phyloP scores from a whole-genome alignment of 2,888 invertebrate species.

The Tuberolachnus salignus region DNA sequence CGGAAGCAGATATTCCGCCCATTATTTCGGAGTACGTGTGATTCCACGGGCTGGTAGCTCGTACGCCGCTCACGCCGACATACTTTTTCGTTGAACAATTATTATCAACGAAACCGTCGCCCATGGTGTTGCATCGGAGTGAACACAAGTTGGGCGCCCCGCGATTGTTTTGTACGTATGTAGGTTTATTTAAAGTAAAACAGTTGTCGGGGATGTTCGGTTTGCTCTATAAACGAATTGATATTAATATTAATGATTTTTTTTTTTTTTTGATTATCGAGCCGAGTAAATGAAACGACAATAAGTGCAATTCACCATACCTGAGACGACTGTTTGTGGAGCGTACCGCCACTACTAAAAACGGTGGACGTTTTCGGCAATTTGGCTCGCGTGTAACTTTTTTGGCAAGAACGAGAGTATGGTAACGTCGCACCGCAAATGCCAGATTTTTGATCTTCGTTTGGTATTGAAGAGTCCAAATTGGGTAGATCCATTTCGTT shows the following conservation, averaged over 20 bases:
- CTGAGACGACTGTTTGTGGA: slow-evolving; percentile 48
- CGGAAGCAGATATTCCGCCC: slow-evolving; percentile 60
- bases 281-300: neutral
- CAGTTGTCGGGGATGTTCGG: slow-evolving; percentile 48
- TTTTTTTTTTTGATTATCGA: neutral
- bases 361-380: slow-evolving; percentile 20
- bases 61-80: slow-evolving; percentile 45
- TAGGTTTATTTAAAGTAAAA: slow-evolving; percentile 45
- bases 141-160: slow-evolving; percentile 36
- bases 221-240: slow-evolving; percentile 36
- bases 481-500: slow-evolving; percentile 44
- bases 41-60: slow-evolving; percentile 69
- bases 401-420: slow-evolving; percentile 53
- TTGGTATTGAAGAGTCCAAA: slow-evolving; percentile 28
- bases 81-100: slow-evolving; percentile 50
- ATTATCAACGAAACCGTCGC: slow-evolving; percentile 47
- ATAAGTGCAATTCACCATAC: neutral
- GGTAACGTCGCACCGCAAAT: slow-evolving; percentile 47
- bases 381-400: slow-evolving; percentile 42
- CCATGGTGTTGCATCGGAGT: slow-evolving; percentile 45
- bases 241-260: neutral
- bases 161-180: slow-evolving; percentile 44
- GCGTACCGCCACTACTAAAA: slow-evolving; percentile 35
- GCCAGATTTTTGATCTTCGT: slow-evolving; percentile 28
- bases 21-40: slow-evolving; percentile 79